These are phyloP conservation scores for Himalopsyche kuldschensis DNA, from an alignment of 2,888 invertebrate species.

Conservation along the genomic window DNA sequence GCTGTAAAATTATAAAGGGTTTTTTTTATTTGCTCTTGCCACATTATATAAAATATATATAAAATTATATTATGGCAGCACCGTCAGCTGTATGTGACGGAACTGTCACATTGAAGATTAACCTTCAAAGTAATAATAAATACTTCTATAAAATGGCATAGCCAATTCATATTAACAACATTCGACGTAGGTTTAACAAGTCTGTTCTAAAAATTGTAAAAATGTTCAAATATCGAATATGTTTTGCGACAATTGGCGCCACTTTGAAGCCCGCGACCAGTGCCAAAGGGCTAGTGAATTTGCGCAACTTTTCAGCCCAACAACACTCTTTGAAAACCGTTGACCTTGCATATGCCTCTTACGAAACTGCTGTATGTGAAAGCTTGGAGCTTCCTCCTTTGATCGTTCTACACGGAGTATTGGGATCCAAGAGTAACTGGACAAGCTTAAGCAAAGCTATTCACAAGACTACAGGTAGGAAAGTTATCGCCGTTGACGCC, in stretches of 20 bases:
- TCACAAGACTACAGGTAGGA: slow-evolving; percentile 63
- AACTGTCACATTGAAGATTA: background rate
- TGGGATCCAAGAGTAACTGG: slow-evolving; percentile 90
- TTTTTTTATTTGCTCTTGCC: background rate
- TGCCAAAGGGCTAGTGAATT: background rate
- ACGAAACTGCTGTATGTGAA: slow-evolving; percentile 58
- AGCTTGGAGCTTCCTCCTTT: slow-evolving; percentile 61
- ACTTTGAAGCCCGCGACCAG: slow-evolving; percentile 1
- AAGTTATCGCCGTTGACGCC: slow-evolving; percentile 81
- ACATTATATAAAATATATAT: background rate
- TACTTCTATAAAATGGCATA: background rate
- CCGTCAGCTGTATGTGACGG: background rate
- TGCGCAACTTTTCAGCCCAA: slow-evolving; percentile 18
- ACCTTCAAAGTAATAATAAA: background rate
- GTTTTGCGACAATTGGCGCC: slow-evolving; percentile 3
- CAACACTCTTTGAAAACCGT: slow-evolving; percentile 50
- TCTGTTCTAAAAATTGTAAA: background rate
- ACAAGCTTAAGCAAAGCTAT: slow-evolving; percentile 74
- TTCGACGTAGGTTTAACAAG: background rate
- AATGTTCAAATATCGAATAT: slow-evolving; percentile 30
- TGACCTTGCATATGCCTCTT: slow-evolving; percentile 68
- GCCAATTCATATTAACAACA: background rate
- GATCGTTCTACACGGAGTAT: slow-evolving; percentile 81
- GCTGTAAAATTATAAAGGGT: no score
- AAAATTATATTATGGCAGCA: background rate